Percentiles rank a stretch among this genome's conserved stretches.
phyloP scores from a whole-genome alignment of 92 coral and sea anemone genomes.

The Siderastrea radians region DNA sequence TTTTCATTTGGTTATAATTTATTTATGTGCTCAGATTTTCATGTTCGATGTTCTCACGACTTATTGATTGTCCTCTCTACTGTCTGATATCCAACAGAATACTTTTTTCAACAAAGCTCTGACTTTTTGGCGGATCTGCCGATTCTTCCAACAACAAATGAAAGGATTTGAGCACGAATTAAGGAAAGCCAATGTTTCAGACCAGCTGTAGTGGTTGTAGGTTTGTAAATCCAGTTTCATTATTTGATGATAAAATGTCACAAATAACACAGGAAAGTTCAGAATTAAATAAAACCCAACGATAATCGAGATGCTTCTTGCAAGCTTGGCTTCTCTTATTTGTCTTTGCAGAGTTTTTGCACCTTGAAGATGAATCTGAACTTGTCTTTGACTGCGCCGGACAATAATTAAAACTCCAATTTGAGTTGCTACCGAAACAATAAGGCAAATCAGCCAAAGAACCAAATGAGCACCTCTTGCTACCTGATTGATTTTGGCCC shows the following conservation, averaged over 20 bases:
- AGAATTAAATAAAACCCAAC: constrained; percentile 64
- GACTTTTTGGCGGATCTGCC: neutral
- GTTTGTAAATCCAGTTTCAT: constrained; percentile 14
- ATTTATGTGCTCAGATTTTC: neutral
- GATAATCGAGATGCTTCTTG: constrained; percentile 59
- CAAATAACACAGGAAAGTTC: constrained; percentile 67
- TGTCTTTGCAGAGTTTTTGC: neutral
- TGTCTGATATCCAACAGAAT: neutral
- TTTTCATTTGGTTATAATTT: no score
- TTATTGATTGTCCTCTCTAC: no score
- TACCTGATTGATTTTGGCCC: constrained; percentile 58
- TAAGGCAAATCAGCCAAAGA: no score
- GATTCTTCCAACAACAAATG: constrained; percentile 70
- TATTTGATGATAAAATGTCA: constrained; percentile 61
- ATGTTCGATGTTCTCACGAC: neutral
- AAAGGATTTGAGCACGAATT: constrained; percentile 77
- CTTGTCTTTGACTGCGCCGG: no score
- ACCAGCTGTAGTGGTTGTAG: constrained; percentile 72
- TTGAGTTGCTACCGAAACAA: no score
- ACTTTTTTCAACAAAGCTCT: neutral
- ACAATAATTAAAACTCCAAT: no score
- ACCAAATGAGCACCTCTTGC: no score
- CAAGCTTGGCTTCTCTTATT: constrained; percentile 54
- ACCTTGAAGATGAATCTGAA: no score
- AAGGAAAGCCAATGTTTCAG: constrained; percentile 70